These are phyloP conservation scores for Rhyacophila evoluta DNA, from an alignment of 2,888 invertebrate genomes.

Conservation along the genomic window DNA sequence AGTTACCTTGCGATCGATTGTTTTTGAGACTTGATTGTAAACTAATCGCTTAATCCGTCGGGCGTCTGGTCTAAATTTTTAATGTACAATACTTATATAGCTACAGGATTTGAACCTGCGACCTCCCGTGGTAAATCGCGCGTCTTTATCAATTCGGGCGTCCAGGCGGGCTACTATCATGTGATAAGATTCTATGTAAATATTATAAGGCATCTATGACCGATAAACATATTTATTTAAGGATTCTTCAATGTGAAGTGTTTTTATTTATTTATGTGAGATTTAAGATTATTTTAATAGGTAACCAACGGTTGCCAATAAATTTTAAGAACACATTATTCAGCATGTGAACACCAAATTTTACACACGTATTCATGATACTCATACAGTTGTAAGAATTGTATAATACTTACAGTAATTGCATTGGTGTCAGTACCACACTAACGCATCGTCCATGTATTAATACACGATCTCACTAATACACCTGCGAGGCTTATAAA, in stretches of 20 bases:
- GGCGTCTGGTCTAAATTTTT: too few species aligned
- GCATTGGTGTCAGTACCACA: slow-evolving; percentile 6
- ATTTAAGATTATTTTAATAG: slow-evolving; percentile 11
- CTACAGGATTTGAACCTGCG: too few species aligned
- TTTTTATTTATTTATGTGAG: neutral
- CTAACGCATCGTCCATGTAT: neutral
- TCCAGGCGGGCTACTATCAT: too few species aligned
- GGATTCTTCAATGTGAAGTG: neutral
- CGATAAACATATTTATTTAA: neutral
- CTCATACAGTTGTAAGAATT: slow-evolving; percentile 3
- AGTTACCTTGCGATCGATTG: too few species aligned
- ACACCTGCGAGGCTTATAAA: slow-evolving; percentile 41
- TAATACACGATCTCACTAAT: slow-evolving; percentile 29
- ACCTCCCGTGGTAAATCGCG: too few species aligned
- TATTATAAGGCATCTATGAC: too few species aligned
- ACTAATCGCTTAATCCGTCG: too few species aligned
- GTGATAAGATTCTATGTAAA: too few species aligned
- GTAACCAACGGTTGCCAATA: slow-evolving; percentile 13
- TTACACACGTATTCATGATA: slow-evolving; percentile 10
- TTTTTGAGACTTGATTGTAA: too few species aligned
- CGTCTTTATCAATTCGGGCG: too few species aligned
- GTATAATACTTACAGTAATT: slow-evolving; percentile 7
- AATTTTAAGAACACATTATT: slow-evolving; percentile 12
- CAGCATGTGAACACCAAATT: slow-evolving; percentile 24
- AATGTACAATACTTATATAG: too few species aligned